Evolutionary conservation across 2,113 vertebrate species (phyloP).

Genomic region (Lampris incognitus): DNA sequence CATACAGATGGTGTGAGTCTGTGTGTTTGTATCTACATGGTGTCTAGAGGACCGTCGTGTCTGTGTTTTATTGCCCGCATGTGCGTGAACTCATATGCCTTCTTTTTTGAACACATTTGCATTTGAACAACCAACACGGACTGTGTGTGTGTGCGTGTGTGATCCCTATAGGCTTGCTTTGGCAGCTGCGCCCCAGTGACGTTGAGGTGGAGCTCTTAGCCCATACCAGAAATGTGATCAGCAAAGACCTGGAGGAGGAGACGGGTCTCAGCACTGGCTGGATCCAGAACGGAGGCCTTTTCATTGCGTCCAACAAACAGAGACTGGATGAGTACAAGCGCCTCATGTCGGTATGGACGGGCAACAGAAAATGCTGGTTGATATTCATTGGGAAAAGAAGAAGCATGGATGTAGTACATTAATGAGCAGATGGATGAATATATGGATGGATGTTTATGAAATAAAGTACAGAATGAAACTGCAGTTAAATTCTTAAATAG

Average conservation of each 20-base stretch:
- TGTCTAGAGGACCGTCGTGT: too few relatives aligned
- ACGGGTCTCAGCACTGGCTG: conserved; percentile 95
- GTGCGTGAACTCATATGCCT: neutral
- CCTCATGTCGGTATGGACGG: conserved; percentile 93
- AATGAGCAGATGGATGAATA: too few relatives aligned
- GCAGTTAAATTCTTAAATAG: too few relatives aligned
- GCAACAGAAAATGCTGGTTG: neutral
- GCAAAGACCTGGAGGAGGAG: conserved; percentile 89
- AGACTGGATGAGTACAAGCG: conserved; percentile 96
- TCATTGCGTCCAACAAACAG: conserved; percentile 96
- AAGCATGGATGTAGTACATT: neutral
- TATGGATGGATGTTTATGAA: neutral
- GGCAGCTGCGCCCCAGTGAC: conserved; percentile 96
- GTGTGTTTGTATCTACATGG: neutral
- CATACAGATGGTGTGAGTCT: neutral
- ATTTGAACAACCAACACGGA: neutral
- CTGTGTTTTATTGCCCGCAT: conserved; percentile 48
- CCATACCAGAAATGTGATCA: conserved; percentile 90
- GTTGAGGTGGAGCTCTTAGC: conserved; percentile 95
- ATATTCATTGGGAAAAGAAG: neutral
- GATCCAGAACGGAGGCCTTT: conserved; percentile 97
- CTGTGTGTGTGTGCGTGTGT: conserved; percentile 8
- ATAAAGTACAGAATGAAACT: too few relatives aligned
- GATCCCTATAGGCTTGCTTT: conserved; percentile 87
- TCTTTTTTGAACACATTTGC: neutral